Percentiles rank a stretch among this genome's conserved stretches.
phyloP scores from a whole-genome alignment of 2,113 vertebrate genomes.

The Stigmatopora argus region DNA sequence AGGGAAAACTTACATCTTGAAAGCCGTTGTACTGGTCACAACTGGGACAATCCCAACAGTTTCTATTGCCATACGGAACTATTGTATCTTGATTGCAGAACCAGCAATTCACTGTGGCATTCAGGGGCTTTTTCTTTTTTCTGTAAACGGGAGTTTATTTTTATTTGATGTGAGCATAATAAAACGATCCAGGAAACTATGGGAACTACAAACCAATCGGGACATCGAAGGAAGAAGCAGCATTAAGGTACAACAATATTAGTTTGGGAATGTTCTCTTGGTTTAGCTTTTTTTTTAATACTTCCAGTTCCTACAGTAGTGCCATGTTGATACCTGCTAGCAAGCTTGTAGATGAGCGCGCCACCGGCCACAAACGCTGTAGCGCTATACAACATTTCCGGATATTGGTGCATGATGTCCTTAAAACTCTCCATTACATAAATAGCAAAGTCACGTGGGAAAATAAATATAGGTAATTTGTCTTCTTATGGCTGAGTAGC shows the following conservation, averaged over 20 bases:
- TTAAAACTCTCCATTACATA: slow-evolving; percentile 73
- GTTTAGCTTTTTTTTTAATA: neutral
- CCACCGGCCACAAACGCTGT: slow-evolving; percentile 79
- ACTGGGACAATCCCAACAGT: slow-evolving; percentile 97
- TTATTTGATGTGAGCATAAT: neutral
- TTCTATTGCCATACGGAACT: slow-evolving; percentile 93
- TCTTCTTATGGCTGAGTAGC: neutral
- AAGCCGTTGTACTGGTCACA: slow-evolving; percentile 99
- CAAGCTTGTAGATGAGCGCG: slow-evolving; percentile 77
- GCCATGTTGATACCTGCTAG: slow-evolving; percentile 71
- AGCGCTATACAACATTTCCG: slow-evolving; percentile 73
- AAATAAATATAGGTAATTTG: neutral
- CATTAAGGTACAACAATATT: neutral
- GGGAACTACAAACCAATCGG: neutral
- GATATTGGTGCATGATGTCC: slow-evolving; percentile 66
- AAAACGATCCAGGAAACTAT: neutral
- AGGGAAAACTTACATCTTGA: slow-evolving; percentile 78
- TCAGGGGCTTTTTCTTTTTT: slow-evolving; percentile 83
- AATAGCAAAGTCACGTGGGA: rapidly evolving
- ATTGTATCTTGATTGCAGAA: slow-evolving; percentile 89
- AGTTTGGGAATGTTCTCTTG: neutral
- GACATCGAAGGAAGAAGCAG: neutral
- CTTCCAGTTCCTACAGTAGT: neutral
- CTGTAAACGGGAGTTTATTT: slow-evolving; percentile 48
- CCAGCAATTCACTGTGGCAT: slow-evolving; percentile 91